A percentile compares a stretch with the other conserved stretches of the same genome.
These are phyloP conservation scores for Coracias cyanogaster DNA, from an alignment of 2,797 vertebrate genomes.

Conservation along the genomic window DNA sequence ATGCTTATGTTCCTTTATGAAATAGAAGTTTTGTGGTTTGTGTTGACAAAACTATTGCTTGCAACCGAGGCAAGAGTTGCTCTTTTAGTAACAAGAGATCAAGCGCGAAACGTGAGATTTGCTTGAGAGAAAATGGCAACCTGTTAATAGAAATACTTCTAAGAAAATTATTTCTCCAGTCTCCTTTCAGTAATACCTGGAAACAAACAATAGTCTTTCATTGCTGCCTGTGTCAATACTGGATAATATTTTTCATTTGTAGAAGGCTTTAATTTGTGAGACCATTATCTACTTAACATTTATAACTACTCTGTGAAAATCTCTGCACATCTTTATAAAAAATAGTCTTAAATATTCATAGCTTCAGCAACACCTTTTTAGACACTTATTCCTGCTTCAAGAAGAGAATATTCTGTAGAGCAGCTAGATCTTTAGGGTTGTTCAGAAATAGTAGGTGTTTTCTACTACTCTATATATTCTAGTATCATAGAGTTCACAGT, in stretches of 20 bases:
- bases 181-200: neutral
- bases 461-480: neutral
- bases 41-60: neutral
- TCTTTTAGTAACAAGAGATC: neutral
- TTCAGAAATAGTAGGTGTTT: neutral
- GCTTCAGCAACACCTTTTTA: neutral
- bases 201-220: neutral
- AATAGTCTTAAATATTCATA: neutral
- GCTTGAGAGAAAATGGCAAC: neutral
- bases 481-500: neutral
- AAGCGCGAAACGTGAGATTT: neutral
- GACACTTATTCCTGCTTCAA: neutral
- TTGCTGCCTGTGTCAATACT: neutral
- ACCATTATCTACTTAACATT: neutral
- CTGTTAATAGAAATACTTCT: neutral
- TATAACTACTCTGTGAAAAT: neutral
- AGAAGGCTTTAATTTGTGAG: neutral
- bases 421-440: neutral
- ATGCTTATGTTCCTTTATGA: neutral
- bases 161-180: neutral
- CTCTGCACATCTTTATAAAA: neutral
- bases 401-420: neutral
- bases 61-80: neutral
- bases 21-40: neutral
- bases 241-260: neutral